Percentiles rank a stretch among this genome's conserved stretches.
Evolutionary conservation across 2,113 vertebrate genomes (phyloP).

Genomic region (Amblyornis subalaris): DNA sequence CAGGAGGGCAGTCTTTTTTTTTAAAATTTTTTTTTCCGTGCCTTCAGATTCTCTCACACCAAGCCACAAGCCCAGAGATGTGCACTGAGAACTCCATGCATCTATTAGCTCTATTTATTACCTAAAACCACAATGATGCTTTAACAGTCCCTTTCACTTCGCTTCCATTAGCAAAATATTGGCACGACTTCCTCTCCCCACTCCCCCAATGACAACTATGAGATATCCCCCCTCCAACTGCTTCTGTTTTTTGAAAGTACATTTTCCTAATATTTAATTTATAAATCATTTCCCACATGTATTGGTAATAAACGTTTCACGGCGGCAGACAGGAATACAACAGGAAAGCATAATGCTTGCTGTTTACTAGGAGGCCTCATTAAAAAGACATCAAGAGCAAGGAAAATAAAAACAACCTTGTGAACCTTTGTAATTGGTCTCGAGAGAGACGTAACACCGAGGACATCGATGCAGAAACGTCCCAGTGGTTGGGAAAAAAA

Average conservation of each 20-base stretch:
- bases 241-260: slow-evolving; percentile 67
- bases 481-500: not conserved
- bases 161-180: slow-evolving; percentile 64
- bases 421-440: slow-evolving; percentile 77
- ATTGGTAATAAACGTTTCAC: slow-evolving; percentile 69
- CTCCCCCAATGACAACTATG: slow-evolving; percentile 57
- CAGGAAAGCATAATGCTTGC: slow-evolving; percentile 69
- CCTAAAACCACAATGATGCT: slow-evolving; percentile 15
- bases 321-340: slow-evolving; percentile 77
- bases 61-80: not conserved
- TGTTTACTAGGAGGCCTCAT: slow-evolving; percentile 75
- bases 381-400: slow-evolving; percentile 82
- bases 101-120: slow-evolving; percentile 57
- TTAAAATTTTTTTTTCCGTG: not conserved
- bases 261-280: slow-evolving; percentile 84
- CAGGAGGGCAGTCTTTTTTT: not conserved
- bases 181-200: slow-evolving; percentile 39
- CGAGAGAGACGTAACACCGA: slow-evolving; percentile 50
- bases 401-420: slow-evolving; percentile 74
- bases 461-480: slow-evolving; percentile 53
- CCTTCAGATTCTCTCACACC: not conserved
- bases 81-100: not conserved
- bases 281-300: slow-evolving; percentile 78
- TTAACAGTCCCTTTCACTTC: slow-evolving; percentile 17
- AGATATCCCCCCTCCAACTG: slow-evolving; percentile 25